Evolutionary conservation across 1,140 invertebrate species (phyloP).

Genomic region (Heliconius congener): DNA sequence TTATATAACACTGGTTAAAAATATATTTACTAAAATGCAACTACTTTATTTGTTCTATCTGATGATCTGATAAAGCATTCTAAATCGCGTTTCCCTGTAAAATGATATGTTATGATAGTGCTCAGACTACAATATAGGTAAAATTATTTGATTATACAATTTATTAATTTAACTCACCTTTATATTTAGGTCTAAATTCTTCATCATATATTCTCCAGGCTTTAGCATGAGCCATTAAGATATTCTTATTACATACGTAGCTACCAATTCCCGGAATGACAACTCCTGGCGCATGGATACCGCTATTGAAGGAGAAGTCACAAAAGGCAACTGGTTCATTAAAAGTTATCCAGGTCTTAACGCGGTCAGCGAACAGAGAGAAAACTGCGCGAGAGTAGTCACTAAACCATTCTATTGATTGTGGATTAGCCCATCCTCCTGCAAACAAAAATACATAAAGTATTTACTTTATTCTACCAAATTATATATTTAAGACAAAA

Average conservation of each 20-base stretch:
- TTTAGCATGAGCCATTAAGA: constrained; percentile 81
- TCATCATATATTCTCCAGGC: constrained; percentile 82
- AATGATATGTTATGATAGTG: no score
- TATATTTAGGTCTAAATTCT: constrained; percentile 46
- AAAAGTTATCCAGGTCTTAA: constrained; percentile 85
- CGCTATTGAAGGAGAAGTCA: constrained; percentile 77
- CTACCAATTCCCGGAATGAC: neutral
- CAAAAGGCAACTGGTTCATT: constrained; percentile 85
- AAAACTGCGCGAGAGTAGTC: neutral
- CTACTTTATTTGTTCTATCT: no score
- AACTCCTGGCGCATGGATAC: neutral
- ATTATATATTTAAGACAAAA: no score
- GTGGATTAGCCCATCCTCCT: constrained; percentile 2
- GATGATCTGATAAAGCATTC: no score
- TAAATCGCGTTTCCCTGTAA: no score
- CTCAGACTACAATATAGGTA: no score
- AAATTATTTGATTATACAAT: no score
- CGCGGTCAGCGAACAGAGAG: constrained; percentile 81
- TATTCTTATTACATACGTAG: neutral
- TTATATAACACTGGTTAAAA: no score
- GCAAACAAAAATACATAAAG: no score
- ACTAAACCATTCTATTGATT: constrained; percentile 9
- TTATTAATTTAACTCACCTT: constrained; percentile 49
- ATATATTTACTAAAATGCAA: no score
- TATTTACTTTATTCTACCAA: no score